phyloP scores from a whole-genome alignment of 2,888 invertebrate species.

The Platerodrilus igneus region DNA sequence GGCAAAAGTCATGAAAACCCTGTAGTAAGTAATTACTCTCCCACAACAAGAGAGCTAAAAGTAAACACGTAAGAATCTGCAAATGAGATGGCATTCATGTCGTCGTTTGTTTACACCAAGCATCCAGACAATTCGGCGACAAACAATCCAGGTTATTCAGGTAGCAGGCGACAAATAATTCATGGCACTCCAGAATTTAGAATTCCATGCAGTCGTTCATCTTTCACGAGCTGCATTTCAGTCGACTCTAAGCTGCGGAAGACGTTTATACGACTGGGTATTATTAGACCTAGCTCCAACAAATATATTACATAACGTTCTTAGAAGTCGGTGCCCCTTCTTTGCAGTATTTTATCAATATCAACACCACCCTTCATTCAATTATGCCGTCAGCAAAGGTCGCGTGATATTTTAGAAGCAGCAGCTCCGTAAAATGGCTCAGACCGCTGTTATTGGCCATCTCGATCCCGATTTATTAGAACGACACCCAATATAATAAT shows the following conservation, averaged over 20 bases:
- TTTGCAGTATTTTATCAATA: slow-evolving; percentile 16
- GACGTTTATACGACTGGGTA: slow-evolving; percentile 26
- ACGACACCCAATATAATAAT: slow-evolving; percentile 34
- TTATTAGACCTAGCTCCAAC: slow-evolving; percentile 22
- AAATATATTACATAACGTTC: slow-evolving; percentile 20
- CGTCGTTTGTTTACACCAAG: slow-evolving; percentile 14
- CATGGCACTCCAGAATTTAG: slow-evolving; percentile 28
- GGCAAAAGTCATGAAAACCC: no score
- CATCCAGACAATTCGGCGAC: slow-evolving; percentile 18
- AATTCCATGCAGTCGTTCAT: slow-evolving; percentile 29
- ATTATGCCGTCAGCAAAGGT: slow-evolving; percentile 30
- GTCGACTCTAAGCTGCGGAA: slow-evolving; percentile 15
- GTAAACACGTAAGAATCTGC: no score
- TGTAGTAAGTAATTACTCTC: no score
- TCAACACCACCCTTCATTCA: slow-evolving; percentile 27
- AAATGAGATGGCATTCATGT: slow-evolving; percentile 11
- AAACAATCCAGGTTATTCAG: slow-evolving; percentile 25
- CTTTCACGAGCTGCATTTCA: slow-evolving; percentile 23
- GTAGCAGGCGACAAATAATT: slow-evolving; percentile 27
- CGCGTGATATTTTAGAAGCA: slow-evolving; percentile 31
- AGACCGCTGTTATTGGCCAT: slow-evolving; percentile 34
- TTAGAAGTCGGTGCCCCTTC: not conserved
- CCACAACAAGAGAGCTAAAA: no score
- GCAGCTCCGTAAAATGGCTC: slow-evolving; percentile 32
- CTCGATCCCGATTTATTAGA: slow-evolving; percentile 36